A percentile compares a stretch with the other conserved stretches of the same genome.
phyloP scores from a whole-genome alignment of 1,140 invertebrate genomes.

The Hycleus phaleratus region DNA sequence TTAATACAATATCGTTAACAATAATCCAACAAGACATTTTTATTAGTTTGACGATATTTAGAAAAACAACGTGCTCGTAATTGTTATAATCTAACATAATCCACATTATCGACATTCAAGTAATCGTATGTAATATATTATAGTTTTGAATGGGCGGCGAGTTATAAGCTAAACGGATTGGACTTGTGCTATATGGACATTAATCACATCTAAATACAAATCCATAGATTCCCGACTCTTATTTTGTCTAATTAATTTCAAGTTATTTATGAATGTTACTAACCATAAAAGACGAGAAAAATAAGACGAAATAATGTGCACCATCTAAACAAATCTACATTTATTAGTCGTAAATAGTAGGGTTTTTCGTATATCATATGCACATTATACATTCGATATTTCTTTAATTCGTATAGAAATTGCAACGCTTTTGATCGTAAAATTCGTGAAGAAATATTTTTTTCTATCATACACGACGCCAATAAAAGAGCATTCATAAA shows the following conservation, averaged over 20 bases:
- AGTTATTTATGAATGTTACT: too few species aligned
- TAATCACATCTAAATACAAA: not conserved
- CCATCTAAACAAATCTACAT: slow-evolving; percentile 13
- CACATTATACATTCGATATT: slow-evolving; percentile 15
- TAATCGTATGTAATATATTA: slow-evolving; percentile 18
- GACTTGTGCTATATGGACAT: slow-evolving; percentile 6
- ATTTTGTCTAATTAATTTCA: too few species aligned
- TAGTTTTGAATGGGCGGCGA: slow-evolving; percentile 14
- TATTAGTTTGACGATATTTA: too few species aligned
- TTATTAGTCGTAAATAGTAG: slow-evolving; percentile 15
- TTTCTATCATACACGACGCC: slow-evolving; percentile 12
- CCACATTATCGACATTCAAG: slow-evolving; percentile 3
- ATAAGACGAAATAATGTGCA: not conserved
- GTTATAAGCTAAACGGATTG: slow-evolving; percentile 8
- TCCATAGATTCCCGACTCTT: too few species aligned
- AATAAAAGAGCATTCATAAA: slow-evolving; percentile 17
- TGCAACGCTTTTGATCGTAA: slow-evolving; percentile 14
- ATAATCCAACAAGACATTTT: too few species aligned
- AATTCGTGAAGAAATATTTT: slow-evolving; percentile 15
- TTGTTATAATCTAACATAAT: slow-evolving; percentile 12
- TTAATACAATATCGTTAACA: too few species aligned
- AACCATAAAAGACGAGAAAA: too few species aligned
- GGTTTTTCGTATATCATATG: slow-evolving; percentile 7
- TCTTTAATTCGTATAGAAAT: slow-evolving; percentile 15
- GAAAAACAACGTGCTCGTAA: not conserved